Conservation (phyloP, 2,888 invertebrate species). For the Ophraella communa region DNA sequence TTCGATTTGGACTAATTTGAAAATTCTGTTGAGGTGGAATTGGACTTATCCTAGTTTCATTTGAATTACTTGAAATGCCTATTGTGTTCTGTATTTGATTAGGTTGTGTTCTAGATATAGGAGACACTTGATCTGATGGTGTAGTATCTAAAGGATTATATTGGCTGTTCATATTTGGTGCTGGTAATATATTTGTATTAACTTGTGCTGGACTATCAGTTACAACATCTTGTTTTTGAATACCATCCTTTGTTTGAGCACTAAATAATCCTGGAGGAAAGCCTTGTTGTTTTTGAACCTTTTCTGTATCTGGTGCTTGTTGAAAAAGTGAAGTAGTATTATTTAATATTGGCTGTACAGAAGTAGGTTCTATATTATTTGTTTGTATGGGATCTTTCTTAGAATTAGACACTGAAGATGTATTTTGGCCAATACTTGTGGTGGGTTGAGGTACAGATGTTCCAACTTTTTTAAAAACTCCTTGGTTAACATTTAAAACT, state of each 20-base stretch:
- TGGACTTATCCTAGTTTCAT: constrained; percentile 8
- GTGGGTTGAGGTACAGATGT: constrained; percentile 51
- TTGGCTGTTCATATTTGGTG: neutral
- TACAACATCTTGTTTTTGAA: constrained; percentile 2
- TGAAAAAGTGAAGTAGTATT: constrained; percentile 4
- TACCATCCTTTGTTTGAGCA: neutral
- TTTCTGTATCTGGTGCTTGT: constrained; percentile 1
- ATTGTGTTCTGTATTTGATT: constrained; percentile 3
- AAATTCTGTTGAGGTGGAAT: constrained; percentile 12
- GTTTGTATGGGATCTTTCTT: constrained; percentile 7
- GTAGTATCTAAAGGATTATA: neutral
- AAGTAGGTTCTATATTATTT: constrained; percentile 20
- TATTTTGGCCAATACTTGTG: constrained; percentile 14
- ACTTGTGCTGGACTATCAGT: neutral
- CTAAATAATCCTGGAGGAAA: constrained; percentile 6
- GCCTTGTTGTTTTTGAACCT: neutral
- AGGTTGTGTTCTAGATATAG: neutral
- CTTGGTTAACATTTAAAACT: constrained; percentile 43
- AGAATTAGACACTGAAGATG: neutral
- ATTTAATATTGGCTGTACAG: neutral
- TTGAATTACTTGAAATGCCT: neutral
- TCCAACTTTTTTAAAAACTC: constrained; percentile 40
- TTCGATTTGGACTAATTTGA: constrained; percentile 16
- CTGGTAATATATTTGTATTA: neutral
- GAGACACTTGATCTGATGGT: neutral